These are phyloP conservation scores for Antechinus flavipes DNA, from an alignment of 2,113 vertebrate genomes.

Conservation along the genomic window DNA sequence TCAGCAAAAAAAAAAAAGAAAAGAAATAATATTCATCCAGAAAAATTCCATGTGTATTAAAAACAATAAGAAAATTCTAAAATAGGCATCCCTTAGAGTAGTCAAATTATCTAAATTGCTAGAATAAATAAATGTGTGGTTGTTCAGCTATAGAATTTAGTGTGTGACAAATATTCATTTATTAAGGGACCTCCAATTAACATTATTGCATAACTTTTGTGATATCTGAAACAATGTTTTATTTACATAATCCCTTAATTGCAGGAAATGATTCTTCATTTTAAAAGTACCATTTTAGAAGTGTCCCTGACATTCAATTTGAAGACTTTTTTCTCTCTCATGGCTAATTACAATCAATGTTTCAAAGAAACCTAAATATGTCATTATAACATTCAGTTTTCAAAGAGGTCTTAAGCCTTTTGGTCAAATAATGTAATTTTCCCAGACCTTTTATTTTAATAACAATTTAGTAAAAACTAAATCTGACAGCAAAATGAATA, in stretches of 20 bases:
- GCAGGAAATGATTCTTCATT: background rate
- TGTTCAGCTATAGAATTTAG: background rate
- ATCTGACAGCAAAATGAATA: conserved; percentile 37
- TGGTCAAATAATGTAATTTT: conserved; percentile 23
- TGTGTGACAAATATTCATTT: background rate
- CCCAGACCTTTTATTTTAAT: conserved; percentile 53
- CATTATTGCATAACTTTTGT: background rate
- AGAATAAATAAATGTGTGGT: background rate
- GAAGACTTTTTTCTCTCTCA: conserved; percentile 38
- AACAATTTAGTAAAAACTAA: conserved; percentile 49
- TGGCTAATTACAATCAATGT: conserved; percentile 12
- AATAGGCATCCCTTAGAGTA: background rate
- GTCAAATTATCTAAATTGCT: background rate
- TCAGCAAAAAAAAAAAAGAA: too few species aligned
- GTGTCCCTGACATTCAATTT: background rate
- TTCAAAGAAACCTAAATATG: conserved; percentile 35
- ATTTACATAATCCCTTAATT: conserved; percentile 9
- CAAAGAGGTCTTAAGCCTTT: conserved; percentile 43
- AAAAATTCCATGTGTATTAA: background rate
- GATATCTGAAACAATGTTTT: background rate
- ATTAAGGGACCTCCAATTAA: conserved; percentile 4
- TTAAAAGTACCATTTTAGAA: background rate
- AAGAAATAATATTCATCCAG: background rate
- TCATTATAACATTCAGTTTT: conserved; percentile 21
- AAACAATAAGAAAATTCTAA: background rate